Evolutionary conservation across 2,797 vertebrate species (phyloP).

Genomic region (Micrastur ruficollis): DNA sequence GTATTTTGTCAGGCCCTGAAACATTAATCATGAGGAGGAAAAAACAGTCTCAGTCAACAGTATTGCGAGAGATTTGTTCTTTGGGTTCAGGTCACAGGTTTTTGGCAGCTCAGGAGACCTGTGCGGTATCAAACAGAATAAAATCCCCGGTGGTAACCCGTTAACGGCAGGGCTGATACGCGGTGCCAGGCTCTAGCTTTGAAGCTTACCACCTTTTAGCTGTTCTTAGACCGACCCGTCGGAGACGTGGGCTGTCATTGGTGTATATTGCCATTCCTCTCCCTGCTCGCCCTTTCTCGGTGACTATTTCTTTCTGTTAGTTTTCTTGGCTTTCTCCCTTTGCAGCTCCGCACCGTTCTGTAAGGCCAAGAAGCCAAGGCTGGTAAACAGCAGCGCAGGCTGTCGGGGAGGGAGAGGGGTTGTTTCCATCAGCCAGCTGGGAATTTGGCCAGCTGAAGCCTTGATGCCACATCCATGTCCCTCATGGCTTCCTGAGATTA

Average conservation of each 20-base stretch:
- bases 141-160: not conserved
- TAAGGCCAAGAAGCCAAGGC: not conserved
- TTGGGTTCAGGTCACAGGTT: not conserved
- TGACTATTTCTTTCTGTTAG: not conserved
- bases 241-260: fast-evolving
- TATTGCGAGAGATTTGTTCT: not conserved
- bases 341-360: not conserved
- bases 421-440: not conserved
- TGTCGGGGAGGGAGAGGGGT: not conserved
- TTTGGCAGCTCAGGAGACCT: not conserved
- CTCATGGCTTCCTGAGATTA: not conserved
- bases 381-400: not conserved
- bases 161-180: not conserved
- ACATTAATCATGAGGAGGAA: slow-evolving; percentile 38
- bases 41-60: slow-evolving; percentile 18
- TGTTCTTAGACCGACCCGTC: not conserved
- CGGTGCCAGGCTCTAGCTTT: not conserved
- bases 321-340: not conserved
- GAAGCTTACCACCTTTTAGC: not conserved
- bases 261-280: not conserved
- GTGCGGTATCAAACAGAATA: not conserved
- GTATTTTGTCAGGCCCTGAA: slow-evolving; percentile 36
- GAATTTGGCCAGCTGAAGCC: not conserved
- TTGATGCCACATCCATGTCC: not conserved
- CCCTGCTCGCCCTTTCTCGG: not conserved